These are phyloP conservation scores for Dryas iulia DNA, from an alignment of 1,140 invertebrate species.

Conservation along the genomic window DNA sequence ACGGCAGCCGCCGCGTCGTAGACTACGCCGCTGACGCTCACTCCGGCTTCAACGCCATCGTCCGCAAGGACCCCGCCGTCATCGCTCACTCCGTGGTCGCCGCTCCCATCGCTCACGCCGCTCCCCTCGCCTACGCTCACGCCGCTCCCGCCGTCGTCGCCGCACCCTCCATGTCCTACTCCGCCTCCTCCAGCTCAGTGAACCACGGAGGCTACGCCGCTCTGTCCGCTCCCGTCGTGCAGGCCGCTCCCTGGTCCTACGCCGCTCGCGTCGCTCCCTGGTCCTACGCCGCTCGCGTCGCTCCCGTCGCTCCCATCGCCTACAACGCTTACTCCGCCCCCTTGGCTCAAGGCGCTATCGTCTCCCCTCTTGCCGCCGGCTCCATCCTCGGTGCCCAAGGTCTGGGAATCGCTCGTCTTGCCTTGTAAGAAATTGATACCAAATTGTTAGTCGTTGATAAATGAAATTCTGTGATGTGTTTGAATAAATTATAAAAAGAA, in stretches of 20 bases:
- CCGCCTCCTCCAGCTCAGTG: not conserved
- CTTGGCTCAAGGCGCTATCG: conserved; percentile 31
- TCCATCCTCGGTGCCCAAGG: conserved; percentile 10
- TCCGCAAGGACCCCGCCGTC: conserved; percentile 66
- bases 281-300: conserved; percentile 38
- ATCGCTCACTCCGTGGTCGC: conserved; percentile 32
- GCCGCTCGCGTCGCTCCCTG: conserved; percentile 38
- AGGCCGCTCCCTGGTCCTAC: not conserved
- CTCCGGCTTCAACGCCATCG: conserved; percentile 77
- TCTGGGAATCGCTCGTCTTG: conserved; percentile 14
- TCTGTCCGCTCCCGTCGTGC: not conserved
- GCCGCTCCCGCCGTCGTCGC: conserved; percentile 13
- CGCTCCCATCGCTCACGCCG: conserved; percentile 30
- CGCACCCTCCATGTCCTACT: conserved; percentile 5
- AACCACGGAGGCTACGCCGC: not conserved
- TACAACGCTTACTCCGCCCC: conserved; percentile 41
- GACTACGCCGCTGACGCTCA: conserved; percentile 74
- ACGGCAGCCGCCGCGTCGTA: conserved; percentile 73
- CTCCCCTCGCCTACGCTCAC: conserved; percentile 27
- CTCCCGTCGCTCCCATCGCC: conserved; percentile 37
- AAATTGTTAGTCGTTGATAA: not conserved
- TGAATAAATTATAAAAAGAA: not conserved
- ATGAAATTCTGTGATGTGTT: no score
- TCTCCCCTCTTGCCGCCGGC: conserved; percentile 35
- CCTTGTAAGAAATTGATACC: conserved; percentile 23